Percentiles rank a stretch among this genome's conserved stretches.
Conservation (phyloP, 2,888 invertebrate genomes). For the Eulithis testata region DNA sequence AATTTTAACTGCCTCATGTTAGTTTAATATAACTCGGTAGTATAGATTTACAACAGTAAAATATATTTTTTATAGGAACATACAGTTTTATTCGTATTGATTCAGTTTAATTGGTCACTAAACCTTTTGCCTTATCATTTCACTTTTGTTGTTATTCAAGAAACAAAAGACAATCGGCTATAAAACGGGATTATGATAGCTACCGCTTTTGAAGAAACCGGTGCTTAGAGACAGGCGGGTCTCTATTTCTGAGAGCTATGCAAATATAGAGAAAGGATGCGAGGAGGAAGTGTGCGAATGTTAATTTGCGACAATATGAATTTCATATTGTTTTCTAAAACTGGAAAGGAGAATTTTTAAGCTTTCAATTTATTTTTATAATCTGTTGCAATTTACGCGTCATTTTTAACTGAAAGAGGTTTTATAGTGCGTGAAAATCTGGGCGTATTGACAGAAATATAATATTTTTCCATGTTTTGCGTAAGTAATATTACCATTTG, state of each 20-base stretch:
- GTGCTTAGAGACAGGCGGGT: conserved; percentile 4
- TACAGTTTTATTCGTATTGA: too few relatives aligned
- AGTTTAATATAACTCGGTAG: too few relatives aligned
- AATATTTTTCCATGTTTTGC: conserved; percentile 42
- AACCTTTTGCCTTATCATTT: too few relatives aligned
- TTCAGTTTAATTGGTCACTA: too few relatives aligned
- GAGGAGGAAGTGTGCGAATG: conserved; percentile 45
- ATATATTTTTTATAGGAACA: too few relatives aligned
- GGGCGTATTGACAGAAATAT: conserved; percentile 14
- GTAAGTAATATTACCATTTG: conserved; percentile 53
- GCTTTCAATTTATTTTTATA: neutral
- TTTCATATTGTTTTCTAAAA: neutral
- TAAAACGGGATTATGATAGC: too few relatives aligned
- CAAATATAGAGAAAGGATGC: conserved; percentile 62
- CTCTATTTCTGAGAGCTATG: conserved; percentile 46
- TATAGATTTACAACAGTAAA: too few relatives aligned
- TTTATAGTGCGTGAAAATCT: neutral
- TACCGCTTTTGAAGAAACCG: conserved; percentile 5
- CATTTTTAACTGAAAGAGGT: neutral
- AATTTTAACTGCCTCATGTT: too few relatives aligned
- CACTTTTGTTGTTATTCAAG: neutral
- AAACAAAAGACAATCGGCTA: neutral
- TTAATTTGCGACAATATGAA: conserved; percentile 9
- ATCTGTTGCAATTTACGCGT: neutral
- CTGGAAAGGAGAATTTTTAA: neutral